Base-by-base conservation (phyloP, 2,797 vertebrate species). In the Coilia nasus region DNA sequence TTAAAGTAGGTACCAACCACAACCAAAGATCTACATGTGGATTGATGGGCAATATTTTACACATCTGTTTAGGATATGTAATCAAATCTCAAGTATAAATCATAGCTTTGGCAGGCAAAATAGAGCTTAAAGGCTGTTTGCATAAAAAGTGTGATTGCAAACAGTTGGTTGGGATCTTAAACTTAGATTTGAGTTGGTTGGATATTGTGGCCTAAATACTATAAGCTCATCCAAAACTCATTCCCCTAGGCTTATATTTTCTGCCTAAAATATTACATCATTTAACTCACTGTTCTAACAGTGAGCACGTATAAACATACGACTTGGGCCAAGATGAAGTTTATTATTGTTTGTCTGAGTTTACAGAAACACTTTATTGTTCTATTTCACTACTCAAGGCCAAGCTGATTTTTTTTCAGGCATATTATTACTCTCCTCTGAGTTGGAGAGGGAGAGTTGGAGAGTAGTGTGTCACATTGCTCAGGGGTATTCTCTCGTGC, bases 401-500 rank as follows among this genome's bases (percentile, higher is more conserved):
- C 67, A 75, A 19, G 17, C 2, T 25, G 28, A 75, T 31, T 23
- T 62, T 10, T n/a, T 64, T 64, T 31, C 25, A 5, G 3, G 5
- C 23, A 31, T 31, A 7, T 41, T 54, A 19, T 54, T 59, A 59
- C 31, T 15, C 31, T 44, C 28, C 2, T 78, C 3, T 3, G 84
- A 11, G 15, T 28, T 47, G 21, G 23, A 98, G 93, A 98, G 98
- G 67, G 57, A 62, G 84, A 85, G 75, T 28, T 2, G 35, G 71
- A 78, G 71, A 6, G 71, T 0, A 78, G 41, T 78, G 78, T 88
- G 88, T 90, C 86, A n/a, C 82, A 81, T 88, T 75, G 86, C 87
- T 88, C 85, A 82, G 59, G 88, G 82, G 85, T 78, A 85, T 88
- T 90, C 83, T 62, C 54, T 75, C 80, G n/a, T 57, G 15, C 19